Evolutionary conservation across 2,888 invertebrate genomes (phyloP), one percentile per base, ranked within the genome.

Genomic region (Orthonychiurus folsomi): DNA sequence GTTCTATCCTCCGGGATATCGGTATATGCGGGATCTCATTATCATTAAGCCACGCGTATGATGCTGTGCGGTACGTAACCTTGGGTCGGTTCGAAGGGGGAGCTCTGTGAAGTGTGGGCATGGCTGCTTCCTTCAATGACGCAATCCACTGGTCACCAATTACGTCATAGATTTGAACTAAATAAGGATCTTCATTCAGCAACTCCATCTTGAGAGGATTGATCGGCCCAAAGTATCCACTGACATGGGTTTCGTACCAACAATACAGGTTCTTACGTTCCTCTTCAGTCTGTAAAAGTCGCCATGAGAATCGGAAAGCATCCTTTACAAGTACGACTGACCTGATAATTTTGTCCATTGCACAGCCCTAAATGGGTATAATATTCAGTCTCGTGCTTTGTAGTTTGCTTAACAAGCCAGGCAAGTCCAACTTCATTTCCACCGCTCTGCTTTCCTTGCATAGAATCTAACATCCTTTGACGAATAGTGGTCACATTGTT

Each of bases 321-420:
- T 9, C 5, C 37, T 37, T 15, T 37, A 37, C 9, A 37, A 15
- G 37, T 9, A 57, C 5, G 9, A 3, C 15, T 57, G 37, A 70
- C 70, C 69, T 65, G 63, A 37, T 61, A 66, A 52, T 66, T 65
- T 56, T 66, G 65, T 20, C 71, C 71, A 54, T 73, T 73, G 60
- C 73, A 73, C 15, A 73, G 59, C 12, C 69, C 66, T 2, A 73
- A 62, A 52, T 70, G 71, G 56, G 67, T 68, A 54, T 69, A 70
- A 56, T 37, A 15, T 37, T 37, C 37, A 9, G 9, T 37, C 5
- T 5, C 15, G 9, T 9, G 15, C 15, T 37, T 37, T 9, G 5
- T 37, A 5, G 37, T 37, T 37, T 37, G 37, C 15, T 37, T 37
- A 9, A 37, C 5, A 15, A 9, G 15, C 37, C 37, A 37, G 9